phyloP scores from a whole-genome alignment of 2,888 invertebrate genomes.

The Tetranychus piercei region DNA sequence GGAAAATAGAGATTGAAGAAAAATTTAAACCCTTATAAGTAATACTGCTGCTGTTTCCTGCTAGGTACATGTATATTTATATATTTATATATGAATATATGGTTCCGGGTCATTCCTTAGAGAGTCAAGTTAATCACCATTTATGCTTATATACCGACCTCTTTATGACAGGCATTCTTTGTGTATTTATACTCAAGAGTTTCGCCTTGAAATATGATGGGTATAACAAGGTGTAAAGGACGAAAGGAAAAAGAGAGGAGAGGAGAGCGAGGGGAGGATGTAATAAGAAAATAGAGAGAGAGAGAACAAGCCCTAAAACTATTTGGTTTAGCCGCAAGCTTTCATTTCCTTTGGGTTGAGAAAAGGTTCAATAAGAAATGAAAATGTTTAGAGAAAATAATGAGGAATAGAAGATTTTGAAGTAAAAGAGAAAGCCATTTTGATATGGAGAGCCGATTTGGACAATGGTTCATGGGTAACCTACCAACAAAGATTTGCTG shows the following conservation, averaged over 20 bases:
- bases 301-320: background rate
- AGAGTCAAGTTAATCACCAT: constrained; percentile 1
- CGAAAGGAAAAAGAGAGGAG: background rate
- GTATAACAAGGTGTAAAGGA: background rate
- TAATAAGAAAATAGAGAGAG: background rate
- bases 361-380: constrained; percentile 1
- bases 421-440: background rate
- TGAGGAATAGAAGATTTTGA: background rate
- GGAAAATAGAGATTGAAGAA: background rate
- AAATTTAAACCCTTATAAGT: background rate
- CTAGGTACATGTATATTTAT: background rate
- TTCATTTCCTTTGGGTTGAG: constrained; percentile 3
- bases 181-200: background rate
- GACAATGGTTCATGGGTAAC: background rate
- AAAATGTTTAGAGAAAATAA: background rate
- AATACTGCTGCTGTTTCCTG: background rate
- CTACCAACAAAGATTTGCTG: constrained; percentile 47
- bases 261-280: constrained; percentile 29
- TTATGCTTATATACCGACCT: background rate
- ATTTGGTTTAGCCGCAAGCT: background rate
- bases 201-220: background rate
- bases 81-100: background rate
- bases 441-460: background rate
- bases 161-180: background rate
- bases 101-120: background rate